Percentiles rank a stretch among this genome's conserved stretches.
Evolutionary conservation across 1,140 invertebrate species (phyloP).

Genomic region (Drosophila grimshawi): DNA sequence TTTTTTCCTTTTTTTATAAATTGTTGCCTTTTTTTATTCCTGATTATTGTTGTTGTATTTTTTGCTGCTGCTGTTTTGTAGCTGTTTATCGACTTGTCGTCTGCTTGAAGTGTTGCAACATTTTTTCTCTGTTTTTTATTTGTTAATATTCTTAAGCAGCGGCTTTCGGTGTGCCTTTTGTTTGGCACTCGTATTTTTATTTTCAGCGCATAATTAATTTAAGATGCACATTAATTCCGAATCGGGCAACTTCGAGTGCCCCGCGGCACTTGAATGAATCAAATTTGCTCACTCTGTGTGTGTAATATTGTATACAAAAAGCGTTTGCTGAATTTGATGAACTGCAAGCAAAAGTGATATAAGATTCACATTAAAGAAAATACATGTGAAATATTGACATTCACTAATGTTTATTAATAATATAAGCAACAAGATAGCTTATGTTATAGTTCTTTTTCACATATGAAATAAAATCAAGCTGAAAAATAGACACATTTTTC

Average conservation of each 20-base stretch:
- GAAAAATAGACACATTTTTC: no score
- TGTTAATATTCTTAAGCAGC: conserved; percentile 47
- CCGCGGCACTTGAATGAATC: conserved; percentile 56
- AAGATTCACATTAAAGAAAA: background rate
- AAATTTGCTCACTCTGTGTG: background rate
- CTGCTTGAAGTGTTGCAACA: conserved; percentile 76
- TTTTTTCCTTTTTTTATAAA: conserved; percentile 62
- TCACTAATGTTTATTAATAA: no score
- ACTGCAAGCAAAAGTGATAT: conserved; percentile 1
- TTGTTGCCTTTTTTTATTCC: conserved; percentile 52
- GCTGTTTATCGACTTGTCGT: conserved; percentile 75
- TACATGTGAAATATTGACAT: background rate
- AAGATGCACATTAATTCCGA: conserved; percentile 70
- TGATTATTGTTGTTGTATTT: conserved; percentile 10
- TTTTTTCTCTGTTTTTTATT: conserved; percentile 33
- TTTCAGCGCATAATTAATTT: conserved; percentile 77
- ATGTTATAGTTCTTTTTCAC: no score
- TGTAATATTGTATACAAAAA: background rate
- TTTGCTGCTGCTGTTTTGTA: conserved; percentile 59
- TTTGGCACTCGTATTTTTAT: conserved; percentile 62
- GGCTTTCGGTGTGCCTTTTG: conserved; percentile 64
- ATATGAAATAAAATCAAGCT: no score
- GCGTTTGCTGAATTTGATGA: background rate
- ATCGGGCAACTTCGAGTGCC: conserved; percentile 64
- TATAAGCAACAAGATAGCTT: no score